Evolutionary conservation across 2,113 vertebrate genomes (phyloP).

Genomic region (Butastur rufipennis): DNA sequence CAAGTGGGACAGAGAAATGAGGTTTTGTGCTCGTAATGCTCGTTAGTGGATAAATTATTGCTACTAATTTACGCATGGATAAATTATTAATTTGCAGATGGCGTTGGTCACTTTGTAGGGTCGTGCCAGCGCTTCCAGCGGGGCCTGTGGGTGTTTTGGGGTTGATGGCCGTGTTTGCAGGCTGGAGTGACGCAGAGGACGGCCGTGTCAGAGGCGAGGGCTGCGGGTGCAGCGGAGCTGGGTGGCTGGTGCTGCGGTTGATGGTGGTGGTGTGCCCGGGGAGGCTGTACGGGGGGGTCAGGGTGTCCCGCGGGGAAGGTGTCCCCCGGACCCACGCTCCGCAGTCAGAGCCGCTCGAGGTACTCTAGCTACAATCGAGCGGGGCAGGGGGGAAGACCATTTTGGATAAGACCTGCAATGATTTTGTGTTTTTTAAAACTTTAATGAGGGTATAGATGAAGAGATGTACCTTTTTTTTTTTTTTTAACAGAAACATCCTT

Average conservation of each 20-base stretch:
- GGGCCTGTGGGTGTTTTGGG: neutral
- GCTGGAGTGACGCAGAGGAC: neutral
- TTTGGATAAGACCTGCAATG: neutral
- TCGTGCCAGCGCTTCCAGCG: neutral
- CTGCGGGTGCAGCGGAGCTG: neutral
- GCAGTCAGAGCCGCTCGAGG: fast-evolving
- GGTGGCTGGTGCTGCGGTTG: neutral
- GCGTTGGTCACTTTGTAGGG: neutral
- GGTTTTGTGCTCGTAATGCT: fast-evolving
- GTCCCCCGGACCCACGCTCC: fast-evolving
- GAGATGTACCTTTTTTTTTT: neutral
- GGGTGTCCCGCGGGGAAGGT: neutral
- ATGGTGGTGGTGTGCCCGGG: neutral
- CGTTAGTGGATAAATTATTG: neutral
- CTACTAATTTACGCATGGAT: neutral
- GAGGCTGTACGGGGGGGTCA: fast-evolving
- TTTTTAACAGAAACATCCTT: neutral
- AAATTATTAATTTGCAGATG: neutral
- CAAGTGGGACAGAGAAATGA: neutral
- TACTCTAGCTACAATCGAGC: fast-evolving
- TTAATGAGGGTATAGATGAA: neutral
- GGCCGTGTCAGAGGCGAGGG: neutral
- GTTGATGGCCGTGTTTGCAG: neutral
- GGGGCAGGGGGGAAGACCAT: no score
- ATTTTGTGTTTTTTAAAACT: neutral